Evolutionary conservation across 2,113 vertebrate genomes (phyloP).

Genomic region (Symphodus melops): DNA sequence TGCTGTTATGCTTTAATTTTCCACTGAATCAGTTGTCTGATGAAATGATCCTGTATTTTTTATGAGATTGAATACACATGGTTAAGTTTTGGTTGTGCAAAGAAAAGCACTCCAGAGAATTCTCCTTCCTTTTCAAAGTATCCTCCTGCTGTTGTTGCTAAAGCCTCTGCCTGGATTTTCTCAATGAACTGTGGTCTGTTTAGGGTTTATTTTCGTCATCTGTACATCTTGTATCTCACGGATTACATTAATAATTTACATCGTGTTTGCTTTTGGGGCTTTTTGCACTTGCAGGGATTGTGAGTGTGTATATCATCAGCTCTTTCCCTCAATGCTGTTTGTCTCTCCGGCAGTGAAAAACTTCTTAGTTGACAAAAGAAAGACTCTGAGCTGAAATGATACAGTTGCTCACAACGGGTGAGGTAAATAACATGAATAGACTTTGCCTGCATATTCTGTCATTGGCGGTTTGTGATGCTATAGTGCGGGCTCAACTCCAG

Average conservation of each 20-base stretch:
- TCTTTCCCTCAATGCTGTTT: neutral
- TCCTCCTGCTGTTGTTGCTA: neutral
- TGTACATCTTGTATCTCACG: neutral
- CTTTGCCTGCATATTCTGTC: too few relatives aligned
- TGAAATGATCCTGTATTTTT: too few relatives aligned
- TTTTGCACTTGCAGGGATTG: neutral
- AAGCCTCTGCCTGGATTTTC: neutral
- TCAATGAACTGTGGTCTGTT: neutral
- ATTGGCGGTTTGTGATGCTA: neutral
- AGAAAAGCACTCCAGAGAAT: neutral
- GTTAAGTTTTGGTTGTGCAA: too few relatives aligned
- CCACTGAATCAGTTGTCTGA: too few relatives aligned
- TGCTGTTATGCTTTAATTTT: neutral
- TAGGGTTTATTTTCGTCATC: neutral
- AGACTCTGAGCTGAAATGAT: neutral
- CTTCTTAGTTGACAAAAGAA: neutral
- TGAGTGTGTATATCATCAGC: neutral
- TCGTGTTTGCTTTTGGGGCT: neutral
- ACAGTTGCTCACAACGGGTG: too few relatives aligned
- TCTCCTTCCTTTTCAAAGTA: neutral
- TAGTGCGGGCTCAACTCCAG: neutral
- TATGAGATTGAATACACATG: too few relatives aligned
- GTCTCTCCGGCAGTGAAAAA: neutral
- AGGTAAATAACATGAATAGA: too few relatives aligned
- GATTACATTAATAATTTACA: constrained; percentile 2